Base-by-base conservation (phyloP, 2,888 invertebrate species). In the Eupithecia tripunctaria region DNA sequence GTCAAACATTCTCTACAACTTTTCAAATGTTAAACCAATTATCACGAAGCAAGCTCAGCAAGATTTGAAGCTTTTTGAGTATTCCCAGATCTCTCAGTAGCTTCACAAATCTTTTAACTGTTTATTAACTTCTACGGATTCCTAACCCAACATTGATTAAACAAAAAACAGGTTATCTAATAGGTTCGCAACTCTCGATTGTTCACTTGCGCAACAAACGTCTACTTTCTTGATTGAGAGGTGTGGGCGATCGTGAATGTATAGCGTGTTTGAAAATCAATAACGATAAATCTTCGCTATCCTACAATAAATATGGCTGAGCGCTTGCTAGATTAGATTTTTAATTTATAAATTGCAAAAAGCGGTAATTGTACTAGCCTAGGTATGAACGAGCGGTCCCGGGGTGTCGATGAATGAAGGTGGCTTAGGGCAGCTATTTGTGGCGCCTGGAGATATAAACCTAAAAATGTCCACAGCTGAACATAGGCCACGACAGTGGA, bases 141-240 rank as follows among this genome's bases (percentile, higher is more conserved):
- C n/a, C 2, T 70, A 82, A 69, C 75, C 84, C 88, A 88, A 70
- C 56, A 70, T 79, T 75, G 72, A 64, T 78, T 77, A 79, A 84
- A 85, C 83, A 87, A 87, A 87, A 86, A 85, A 88, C 86, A 82
- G 81, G 89, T 92, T 91, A 88, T 89, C 87, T 88, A 88, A 89
- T 87, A 85, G 83, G 85, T 82, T 84, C 85, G 89, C 88, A 87
- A 85, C 86, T 87, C 85, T 86, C 90, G 91, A 92, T 93, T 93
- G 93, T 92, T 89, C 86, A 82, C 82, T 93, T 92, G 88, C 90
- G 90, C 89, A 93, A 92, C 83, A 82, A 84, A 83, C 88, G 88
- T 91, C 89, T 82, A 86, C 88, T 89, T 86, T 88, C 88, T 82
- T 82, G 85, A 83, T 85, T 83, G 79, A 84, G 80, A 83, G 80